Conservation (phyloP, 2,113 vertebrate species). For the Apaloderma vittatum region DNA sequence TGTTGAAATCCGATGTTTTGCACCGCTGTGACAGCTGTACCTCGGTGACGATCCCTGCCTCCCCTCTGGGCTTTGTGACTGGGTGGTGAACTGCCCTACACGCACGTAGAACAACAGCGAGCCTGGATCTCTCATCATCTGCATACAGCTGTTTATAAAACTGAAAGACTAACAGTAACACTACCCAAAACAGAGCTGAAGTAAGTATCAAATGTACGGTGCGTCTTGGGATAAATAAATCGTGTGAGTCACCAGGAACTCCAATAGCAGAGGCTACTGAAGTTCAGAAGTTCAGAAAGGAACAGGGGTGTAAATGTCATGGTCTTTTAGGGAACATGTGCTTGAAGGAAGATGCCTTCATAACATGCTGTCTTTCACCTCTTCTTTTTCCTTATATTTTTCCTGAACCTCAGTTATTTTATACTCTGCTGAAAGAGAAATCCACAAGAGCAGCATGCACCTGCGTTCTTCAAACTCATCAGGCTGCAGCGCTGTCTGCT, state of each 20-base stretch:
- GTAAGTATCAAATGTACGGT: background rate
- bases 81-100: background rate
- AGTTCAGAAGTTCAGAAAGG: background rate
- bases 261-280: background rate
- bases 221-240: background rate
- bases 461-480: background rate
- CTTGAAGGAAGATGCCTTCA: background rate
- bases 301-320: background rate
- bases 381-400: background rate
- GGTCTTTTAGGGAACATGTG: background rate
- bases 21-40: accelerated
- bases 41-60: background rate
- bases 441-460: background rate
- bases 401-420: background rate
- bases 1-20: background rate
- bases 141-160: background rate
- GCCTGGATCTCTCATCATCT: background rate
- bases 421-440: background rate
- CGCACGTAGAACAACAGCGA: background rate
- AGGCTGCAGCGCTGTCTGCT: background rate
- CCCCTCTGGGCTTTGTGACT: background rate
- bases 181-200: background rate
- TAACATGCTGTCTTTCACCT: background rate
- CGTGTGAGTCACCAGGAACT: background rate
- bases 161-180: background rate